A percentile compares a stretch with the other conserved stretches of the same genome.
These are phyloP conservation scores for Zygogramma bicolorata DNA, from an alignment of 2,888 invertebrate species.

Conservation along the genomic window DNA sequence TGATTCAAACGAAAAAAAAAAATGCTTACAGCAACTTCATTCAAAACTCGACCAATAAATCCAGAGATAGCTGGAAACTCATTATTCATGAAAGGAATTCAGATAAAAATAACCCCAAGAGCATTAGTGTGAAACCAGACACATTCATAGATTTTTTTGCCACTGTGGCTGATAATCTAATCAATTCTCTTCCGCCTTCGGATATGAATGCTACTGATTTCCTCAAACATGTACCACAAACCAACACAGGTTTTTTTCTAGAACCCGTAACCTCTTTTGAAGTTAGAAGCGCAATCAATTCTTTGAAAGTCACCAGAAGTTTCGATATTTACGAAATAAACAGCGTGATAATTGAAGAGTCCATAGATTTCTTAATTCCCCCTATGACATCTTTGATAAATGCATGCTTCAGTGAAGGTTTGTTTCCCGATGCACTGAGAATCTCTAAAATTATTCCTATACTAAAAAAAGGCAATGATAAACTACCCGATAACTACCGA, in stretches of 20 bases:
- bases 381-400: too few relatives aligned
- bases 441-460: too few relatives aligned
- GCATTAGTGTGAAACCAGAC: too few relatives aligned
- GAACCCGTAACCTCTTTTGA: background rate
- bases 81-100: conserved; percentile 4
- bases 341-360: conserved; percentile 1
- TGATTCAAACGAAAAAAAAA: conserved; percentile 13
- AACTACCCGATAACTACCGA: too few relatives aligned
- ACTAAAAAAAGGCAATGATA: too few relatives aligned
- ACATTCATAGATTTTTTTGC: background rate
- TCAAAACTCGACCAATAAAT: conserved; percentile 11
- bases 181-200: background rate
- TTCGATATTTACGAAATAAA: conserved; percentile 6
- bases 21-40: conserved; percentile 8
- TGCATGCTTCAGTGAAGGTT: too few relatives aligned
- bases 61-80: conserved; percentile 11
- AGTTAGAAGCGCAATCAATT: background rate
- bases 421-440: too few relatives aligned
- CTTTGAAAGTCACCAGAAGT: too few relatives aligned
- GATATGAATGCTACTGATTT: background rate
- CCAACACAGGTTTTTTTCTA: too few relatives aligned
- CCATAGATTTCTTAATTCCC: conserved; percentile 1
- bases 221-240: too few relatives aligned
- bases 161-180: background rate
- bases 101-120: too few relatives aligned